These are phyloP conservation scores for Cordilura impudica DNA, from an alignment of 2,888 invertebrate species.

Conservation along the genomic window DNA sequence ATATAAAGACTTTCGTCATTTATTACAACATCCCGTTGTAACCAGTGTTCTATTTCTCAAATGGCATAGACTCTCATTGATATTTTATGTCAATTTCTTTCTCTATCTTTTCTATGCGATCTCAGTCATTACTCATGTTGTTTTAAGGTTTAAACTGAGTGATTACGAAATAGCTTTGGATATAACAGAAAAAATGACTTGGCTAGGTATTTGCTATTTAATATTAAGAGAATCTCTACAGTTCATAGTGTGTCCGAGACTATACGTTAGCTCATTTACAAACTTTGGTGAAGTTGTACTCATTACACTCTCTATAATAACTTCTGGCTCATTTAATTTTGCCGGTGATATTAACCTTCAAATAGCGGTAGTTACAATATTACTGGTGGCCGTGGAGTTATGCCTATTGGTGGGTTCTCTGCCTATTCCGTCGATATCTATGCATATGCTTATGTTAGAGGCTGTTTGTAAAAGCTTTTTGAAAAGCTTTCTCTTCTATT, in stretches of 20 bases:
- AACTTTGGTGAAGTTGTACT: constrained; percentile 86
- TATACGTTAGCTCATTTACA: constrained; percentile 84
- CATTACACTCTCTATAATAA: constrained; percentile 81
- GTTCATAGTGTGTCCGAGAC: constrained; percentile 82
- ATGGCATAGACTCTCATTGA: constrained; percentile 86
- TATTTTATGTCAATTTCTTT: constrained; percentile 85
- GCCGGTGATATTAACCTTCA: constrained; percentile 81
- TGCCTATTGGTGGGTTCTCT: constrained; percentile 88
- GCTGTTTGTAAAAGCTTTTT: constrained; percentile 89
- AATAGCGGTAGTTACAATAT: constrained; percentile 84
- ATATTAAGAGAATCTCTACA: constrained; percentile 85
- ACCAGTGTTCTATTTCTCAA: constrained; percentile 89
- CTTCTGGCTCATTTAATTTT: constrained; percentile 80
- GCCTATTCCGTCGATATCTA: constrained; percentile 83
- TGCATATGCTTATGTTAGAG: constrained; percentile 89
- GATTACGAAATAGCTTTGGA: constrained; percentile 78
- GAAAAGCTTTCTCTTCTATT: constrained; percentile 87
- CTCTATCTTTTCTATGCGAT: constrained; percentile 85
- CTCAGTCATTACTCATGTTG: constrained; percentile 83
- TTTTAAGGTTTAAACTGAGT: constrained; percentile 81
- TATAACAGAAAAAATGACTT: constrained; percentile 75
- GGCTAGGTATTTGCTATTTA: constrained; percentile 82
- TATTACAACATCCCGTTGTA: constrained; percentile 87
- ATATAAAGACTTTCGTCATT: constrained; percentile 82
- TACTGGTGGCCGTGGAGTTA: constrained; percentile 87